Base-by-base conservation (phyloP, 2,888 invertebrate species). In the Acrobasis consociella region DNA sequence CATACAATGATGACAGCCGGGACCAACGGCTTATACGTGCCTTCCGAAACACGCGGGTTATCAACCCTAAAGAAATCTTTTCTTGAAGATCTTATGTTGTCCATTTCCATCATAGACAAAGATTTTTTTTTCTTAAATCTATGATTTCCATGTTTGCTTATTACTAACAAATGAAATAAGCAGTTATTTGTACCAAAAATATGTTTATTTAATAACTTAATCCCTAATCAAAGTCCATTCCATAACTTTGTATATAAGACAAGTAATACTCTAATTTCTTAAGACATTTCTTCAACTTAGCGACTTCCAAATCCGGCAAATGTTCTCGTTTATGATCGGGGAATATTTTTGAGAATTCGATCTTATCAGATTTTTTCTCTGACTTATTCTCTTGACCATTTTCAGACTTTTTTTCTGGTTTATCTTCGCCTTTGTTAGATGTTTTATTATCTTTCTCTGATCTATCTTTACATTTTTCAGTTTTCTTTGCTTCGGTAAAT, bases 211-310 rank as follows among this genome's bases (percentile, higher is more conserved):
- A 22, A 22, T 22, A 22, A 46, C 13, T 46, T 46, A 13, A 46
- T 46, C 10, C 46, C 46, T 77, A 81, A 66, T 82, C 73, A 71
- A 74, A 78, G 51, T 81, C 76, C 73, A 84, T 80, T 69, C 82
- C 76, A 76, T 77, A 83, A 72, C 81, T 83, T 64, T 94, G 94
- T 42, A 94, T 82, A 91, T 93, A 96, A 0, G 96, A 94, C 65
- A 96, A 83, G 83, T 95, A 95, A 85, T 94, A 97, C 77, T 96
- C 95, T 1, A 96, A 75, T 87, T 96, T 97, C 76, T 95, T 96
- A 0, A 94, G 76, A 69, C 93, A 85, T 64, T 92, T 89, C 69
- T 93, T 93, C 9, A 95, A 74, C 80, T 93, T 94, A 55, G 86
- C 89, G 58, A 90, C 80, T 64, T 94, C 89, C 69, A 95, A 76